Conservation (phyloP, 1,140 invertebrate genomes). For the Bombus terrestris region DNA sequence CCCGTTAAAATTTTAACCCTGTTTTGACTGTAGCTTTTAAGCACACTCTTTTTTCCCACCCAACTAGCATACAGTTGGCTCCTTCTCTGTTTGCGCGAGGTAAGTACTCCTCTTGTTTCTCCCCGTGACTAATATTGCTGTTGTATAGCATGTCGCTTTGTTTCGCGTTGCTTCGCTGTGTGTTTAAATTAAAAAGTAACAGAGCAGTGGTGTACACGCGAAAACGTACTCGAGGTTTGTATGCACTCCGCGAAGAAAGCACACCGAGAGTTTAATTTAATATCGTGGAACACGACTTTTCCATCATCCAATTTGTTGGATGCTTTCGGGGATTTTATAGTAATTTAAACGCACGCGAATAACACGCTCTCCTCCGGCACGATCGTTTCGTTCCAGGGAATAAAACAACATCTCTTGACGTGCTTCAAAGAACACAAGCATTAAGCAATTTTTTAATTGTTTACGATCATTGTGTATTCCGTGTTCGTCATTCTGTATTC, state of each 20-base stretch:
- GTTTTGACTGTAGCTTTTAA: slow-evolving; percentile 37
- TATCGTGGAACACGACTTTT: slow-evolving; percentile 25
- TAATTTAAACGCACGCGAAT: slow-evolving; percentile 4
- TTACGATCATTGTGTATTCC: not conserved
- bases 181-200: slow-evolving; percentile 10
- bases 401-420: not conserved
- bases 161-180: not conserved
- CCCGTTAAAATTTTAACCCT: slow-evolving; percentile 36
- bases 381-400: not conserved
- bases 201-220: not conserved
- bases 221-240: slow-evolving; percentile 10
- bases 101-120: slow-evolving; percentile 44
- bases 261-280: slow-evolving; percentile 27
- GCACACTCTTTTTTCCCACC: not conserved
- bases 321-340: not conserved
- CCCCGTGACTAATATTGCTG: slow-evolving; percentile 38
- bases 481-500: not conserved
- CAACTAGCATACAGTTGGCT: slow-evolving; percentile 12
- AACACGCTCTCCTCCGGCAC: not conserved
- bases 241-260: not conserved
- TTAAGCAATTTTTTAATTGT: too few relatives aligned
- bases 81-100: slow-evolving; percentile 6
- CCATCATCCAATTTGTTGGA: slow-evolving; percentile 21
- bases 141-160: slow-evolving; percentile 7
- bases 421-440: not conserved